Evolutionary conservation across 2,888 invertebrate genomes (phyloP).

Genomic region (Liopterus haemorrhoidalis): DNA sequence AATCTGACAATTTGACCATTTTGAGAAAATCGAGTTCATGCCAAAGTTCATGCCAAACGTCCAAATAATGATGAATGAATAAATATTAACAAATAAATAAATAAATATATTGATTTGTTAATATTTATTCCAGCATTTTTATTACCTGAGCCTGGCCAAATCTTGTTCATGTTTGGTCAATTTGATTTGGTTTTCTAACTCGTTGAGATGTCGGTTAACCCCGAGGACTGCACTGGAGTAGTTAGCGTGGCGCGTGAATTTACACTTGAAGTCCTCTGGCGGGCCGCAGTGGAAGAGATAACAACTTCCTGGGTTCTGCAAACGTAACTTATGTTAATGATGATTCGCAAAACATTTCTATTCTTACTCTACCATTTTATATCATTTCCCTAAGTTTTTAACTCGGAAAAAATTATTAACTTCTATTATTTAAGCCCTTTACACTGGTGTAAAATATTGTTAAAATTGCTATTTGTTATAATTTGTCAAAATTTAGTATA

Average conservation of each 20-base stretch:
- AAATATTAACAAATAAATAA: too few species aligned
- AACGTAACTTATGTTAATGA: conserved; percentile 29
- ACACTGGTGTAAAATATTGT: too few species aligned
- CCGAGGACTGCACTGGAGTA: conserved; percentile 82
- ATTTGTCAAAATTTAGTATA: too few species aligned
- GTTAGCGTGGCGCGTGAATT: conserved; percentile 82
- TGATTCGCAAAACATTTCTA: background rate
- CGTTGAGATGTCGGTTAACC: conserved; percentile 57
- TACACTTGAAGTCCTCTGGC: conserved; percentile 85
- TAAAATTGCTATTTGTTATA: too few species aligned
- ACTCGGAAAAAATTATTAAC: background rate
- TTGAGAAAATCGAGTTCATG: too few species aligned
- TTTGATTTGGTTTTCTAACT: conserved; percentile 66
- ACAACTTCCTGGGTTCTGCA: conserved; percentile 77
- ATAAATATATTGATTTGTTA: too few species aligned
- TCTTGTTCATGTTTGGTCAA: conserved; percentile 69
- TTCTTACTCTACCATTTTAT: conserved; percentile 1
- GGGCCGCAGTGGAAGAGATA: conserved; percentile 88
- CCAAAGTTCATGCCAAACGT: too few species aligned
- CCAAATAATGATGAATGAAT: too few species aligned
- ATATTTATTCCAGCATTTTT: too few species aligned
- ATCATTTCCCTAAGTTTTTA: background rate
- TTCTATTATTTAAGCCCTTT: too few species aligned
- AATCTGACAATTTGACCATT: too few species aligned
- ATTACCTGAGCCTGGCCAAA: conserved; percentile 62